These are phyloP conservation scores for Gephyroberyx darwinii DNA, from an alignment of 2,797 vertebrate species.

Conservation along the genomic window DNA sequence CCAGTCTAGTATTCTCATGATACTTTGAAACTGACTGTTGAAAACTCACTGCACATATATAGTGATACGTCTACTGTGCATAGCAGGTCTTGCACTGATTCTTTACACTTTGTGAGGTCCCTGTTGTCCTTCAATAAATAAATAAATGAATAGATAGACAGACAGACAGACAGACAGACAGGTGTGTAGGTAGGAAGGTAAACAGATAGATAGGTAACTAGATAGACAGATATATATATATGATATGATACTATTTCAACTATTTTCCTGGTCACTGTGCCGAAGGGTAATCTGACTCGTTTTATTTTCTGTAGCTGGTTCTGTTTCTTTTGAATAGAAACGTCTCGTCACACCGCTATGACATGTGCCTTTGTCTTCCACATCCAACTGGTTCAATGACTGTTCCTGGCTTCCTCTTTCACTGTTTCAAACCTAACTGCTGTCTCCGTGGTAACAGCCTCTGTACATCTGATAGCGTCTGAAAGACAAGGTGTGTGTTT, in stretches of 20 bases:
- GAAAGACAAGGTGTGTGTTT: constrained; percentile 42
- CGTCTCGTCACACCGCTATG: background rate
- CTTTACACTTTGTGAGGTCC: background rate
- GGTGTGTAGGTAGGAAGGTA: too few relatives aligned
- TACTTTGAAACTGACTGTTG: too few relatives aligned
- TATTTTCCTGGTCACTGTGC: constrained; percentile 17
- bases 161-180: too few relatives aligned
- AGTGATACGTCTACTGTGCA: background rate
- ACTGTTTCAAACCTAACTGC: constrained; percentile 42
- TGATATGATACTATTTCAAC: too few relatives aligned
- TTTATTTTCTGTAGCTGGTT: background rate
- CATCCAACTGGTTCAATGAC: background rate
- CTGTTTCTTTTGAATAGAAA: background rate
- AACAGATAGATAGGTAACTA: too few relatives aligned
- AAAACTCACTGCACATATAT: too few relatives aligned
- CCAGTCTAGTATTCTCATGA: too few relatives aligned
- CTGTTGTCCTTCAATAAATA: too few relatives aligned
- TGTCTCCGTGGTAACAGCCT: constrained; percentile 53
- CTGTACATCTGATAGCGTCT: constrained; percentile 19
- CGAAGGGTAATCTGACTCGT: constrained; percentile 9
- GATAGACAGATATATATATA: too few relatives aligned
- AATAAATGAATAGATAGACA: too few relatives aligned
- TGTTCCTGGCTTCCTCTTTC: constrained; percentile 32
- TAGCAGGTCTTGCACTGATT: background rate
- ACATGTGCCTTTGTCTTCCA: background rate